Evolutionary conservation across 2,888 invertebrate genomes (phyloP), one percentile per base, ranked within the genome.

Genomic region (Euclidia mi): DNA sequence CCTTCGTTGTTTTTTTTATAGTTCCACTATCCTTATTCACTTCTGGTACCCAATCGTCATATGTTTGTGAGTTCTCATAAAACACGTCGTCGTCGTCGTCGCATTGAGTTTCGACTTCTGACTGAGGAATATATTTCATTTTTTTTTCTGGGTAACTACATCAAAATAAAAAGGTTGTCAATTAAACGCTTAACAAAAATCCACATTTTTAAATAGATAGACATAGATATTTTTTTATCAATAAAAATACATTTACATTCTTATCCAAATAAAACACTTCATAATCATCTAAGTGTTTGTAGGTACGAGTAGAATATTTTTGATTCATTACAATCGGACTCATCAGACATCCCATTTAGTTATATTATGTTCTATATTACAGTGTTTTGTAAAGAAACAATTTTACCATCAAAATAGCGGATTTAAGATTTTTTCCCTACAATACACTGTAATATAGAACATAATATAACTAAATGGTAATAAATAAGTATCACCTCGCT

Each of bases 91-190:
- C 43, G 43, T 43, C 43, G 37, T 37, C 20, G 42, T 42, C 43
- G 43, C 43, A 43, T 43, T 43, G 43, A 32, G 43, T 43, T 44
- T 44, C 44, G 44, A 44, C 44, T 44, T 44, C 44, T 44, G 44
- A 44, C 34, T 44, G 44, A 44, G 44, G 44, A 44, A 44, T 44
- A 44, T 44, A 44, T 32, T 44, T 44, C 31, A 43, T 43, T 44
- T 32, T 41, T 25, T 44, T 44, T 44, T 44, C 44, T 44, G 44
- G 44, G 44, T 44, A 34, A 34, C 44, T 44, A 44, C 44, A 44
- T 34, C 44, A 34, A 42, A 42, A 42, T 42, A 42, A 42, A 42
- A 42, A 42, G 29, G 29, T 42, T 42, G 10, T 42, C 29, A 29
- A 42, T 42, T 42, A 29, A 42, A 42, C 42, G 29, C 42, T 42